Conservation (phyloP, 2,797 vertebrate species). For the Cygnus olor region DNA sequence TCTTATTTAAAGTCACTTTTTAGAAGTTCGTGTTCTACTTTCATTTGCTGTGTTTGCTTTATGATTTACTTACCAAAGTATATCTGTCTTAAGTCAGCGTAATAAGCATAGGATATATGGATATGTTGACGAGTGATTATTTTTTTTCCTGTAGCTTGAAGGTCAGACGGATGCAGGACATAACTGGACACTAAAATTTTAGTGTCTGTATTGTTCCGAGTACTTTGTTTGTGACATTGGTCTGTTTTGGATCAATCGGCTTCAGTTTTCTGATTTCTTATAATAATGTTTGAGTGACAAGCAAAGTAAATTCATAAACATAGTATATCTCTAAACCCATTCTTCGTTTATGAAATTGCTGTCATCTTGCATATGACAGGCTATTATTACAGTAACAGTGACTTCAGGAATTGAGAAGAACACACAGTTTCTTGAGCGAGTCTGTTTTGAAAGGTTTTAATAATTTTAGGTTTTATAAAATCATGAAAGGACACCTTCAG, state of each 20-base stretch:
- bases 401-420: conserved; percentile 64
- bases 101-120: neutral
- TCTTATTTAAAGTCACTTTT: neutral
- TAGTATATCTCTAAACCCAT: conserved; percentile 71
- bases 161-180: neutral
- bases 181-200: conserved; percentile 13
- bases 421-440: conserved; percentile 56
- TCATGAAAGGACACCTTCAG: conserved; percentile 66
- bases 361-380: conserved; percentile 72
- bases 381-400: conserved; percentile 66
- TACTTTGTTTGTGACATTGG: conserved; percentile 8
- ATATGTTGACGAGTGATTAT: neutral
- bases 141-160: neutral
- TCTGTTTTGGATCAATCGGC: conserved; percentile 50
- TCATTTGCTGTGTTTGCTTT: neutral
- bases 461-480: conserved; percentile 76
- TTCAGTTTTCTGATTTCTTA: conserved; percentile 61
- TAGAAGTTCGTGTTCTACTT: neutral
- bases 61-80: neutral
- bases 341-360: conserved; percentile 75
- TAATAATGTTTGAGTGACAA: conserved; percentile 75
- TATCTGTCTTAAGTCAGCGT: neutral
- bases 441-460: conserved; percentile 72
- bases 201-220: neutral
- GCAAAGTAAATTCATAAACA: conserved; percentile 77